Evolutionary conservation across 1,140 invertebrate genomes (phyloP).

Genomic region (Grapholita molesta): DNA sequence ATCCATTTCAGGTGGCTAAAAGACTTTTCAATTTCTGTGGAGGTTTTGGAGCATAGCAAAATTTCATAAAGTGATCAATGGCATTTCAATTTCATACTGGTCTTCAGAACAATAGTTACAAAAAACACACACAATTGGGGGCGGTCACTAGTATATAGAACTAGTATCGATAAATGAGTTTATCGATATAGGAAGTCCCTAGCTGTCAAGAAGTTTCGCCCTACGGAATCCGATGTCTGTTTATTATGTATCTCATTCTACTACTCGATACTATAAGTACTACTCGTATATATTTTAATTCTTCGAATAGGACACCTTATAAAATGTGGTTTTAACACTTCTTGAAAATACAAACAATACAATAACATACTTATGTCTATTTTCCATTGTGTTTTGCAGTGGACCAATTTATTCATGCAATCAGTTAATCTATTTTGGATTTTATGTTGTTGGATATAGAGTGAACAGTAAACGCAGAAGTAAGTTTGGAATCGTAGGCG

Average conservation of each 20-base stretch:
- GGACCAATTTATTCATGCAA: background rate
- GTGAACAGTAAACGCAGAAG: conserved; percentile 12
- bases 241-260: background rate
- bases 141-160: no score
- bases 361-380: background rate
- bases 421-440: background rate
- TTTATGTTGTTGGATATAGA: background rate
- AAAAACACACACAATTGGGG: no score
- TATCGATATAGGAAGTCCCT: no score
- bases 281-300: background rate
- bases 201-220: no score
- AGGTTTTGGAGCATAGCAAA: no score
- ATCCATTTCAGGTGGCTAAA: no score
- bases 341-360: background rate
- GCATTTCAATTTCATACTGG: no score
- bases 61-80: no score
- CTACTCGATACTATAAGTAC: background rate
- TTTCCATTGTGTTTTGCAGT: background rate
- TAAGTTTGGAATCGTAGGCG: background rate
- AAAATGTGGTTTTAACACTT: background rate
- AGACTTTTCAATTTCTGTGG: no score
- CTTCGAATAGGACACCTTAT: background rate
- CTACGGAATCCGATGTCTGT: no score
- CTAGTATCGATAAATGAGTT: no score
- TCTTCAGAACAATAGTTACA: no score